Conservation (phyloP, 2,797 vertebrate genomes). For the Decapterus maruadsi region DNA sequence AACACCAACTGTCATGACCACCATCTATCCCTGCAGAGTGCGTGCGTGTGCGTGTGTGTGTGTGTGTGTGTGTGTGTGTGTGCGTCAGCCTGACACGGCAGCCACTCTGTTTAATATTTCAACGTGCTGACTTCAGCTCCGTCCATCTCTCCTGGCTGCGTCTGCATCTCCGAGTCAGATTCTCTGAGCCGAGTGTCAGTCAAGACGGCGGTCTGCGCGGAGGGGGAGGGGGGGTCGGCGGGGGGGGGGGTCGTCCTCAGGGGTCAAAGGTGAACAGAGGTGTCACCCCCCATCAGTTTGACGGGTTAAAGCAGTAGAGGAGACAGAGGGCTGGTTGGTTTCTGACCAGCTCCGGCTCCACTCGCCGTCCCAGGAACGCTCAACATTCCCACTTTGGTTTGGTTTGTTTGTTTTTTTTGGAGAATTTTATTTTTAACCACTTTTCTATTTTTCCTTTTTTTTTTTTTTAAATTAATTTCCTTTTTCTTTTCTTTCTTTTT, state of each 20-base stretch:
- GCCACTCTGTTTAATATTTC: conserved; percentile 39
- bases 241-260: background rate
- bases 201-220: background rate
- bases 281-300: conserved; percentile 37
- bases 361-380: no score
- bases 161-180: conserved; percentile 36
- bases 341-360: no score
- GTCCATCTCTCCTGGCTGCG: background rate
- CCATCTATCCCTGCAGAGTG: background rate
- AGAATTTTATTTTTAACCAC: no score
- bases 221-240: no score
- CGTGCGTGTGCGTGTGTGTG: background rate
- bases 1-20: background rate
- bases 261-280: conserved; percentile 51
- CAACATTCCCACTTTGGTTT: no score
- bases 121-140: conserved; percentile 35
- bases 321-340: background rate
- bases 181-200: conserved; percentile 31
- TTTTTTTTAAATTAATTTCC: no score
- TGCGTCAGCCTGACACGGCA: background rate
- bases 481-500: no score
- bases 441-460: no score
- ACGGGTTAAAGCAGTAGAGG: conserved; percentile 6
- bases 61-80: background rate
- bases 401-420: no score